Evolutionary conservation across 2,113 vertebrate species (phyloP).

Genomic region (Ptychochromis oligacanthus): DNA sequence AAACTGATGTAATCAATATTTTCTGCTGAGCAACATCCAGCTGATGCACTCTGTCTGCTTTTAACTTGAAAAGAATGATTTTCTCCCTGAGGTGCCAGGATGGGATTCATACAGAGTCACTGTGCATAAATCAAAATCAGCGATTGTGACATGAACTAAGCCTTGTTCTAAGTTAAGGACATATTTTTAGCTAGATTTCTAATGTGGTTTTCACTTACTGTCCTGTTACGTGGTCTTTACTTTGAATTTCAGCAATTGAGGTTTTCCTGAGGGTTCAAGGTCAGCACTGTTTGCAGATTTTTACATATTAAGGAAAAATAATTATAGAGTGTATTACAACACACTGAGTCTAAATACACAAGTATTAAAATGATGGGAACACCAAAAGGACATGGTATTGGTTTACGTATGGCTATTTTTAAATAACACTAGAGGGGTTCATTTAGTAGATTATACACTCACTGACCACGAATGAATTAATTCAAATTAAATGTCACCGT

Average conservation of each 20-base stretch:
- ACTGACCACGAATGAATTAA: no score
- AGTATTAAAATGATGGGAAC: constrained; percentile 1
- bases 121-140: constrained; percentile 1
- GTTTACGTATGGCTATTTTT: not conserved
- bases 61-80: constrained; percentile 19
- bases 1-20: not conserved
- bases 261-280: constrained; percentile 61
- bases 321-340: constrained; percentile 7
- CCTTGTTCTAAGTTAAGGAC: not conserved
- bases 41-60: not conserved
- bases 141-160: not conserved
- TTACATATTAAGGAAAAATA: constrained; percentile 12
- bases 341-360: constrained; percentile 13
- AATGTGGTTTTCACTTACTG: not conserved
- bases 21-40: not conserved
- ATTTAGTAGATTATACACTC: no score
- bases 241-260: constrained; percentile 29
- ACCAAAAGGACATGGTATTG: not conserved
- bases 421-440: not conserved
- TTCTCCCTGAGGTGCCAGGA: constrained; percentile 53
- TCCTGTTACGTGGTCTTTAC: constrained; percentile 7
- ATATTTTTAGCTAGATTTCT: constrained; percentile 8
- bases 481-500: not conserved
- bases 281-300: constrained; percentile 31
- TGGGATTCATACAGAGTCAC: constrained; percentile 20